Conservation (phyloP, 2,113 vertebrate genomes). For the Hippolais icterina region DNA sequence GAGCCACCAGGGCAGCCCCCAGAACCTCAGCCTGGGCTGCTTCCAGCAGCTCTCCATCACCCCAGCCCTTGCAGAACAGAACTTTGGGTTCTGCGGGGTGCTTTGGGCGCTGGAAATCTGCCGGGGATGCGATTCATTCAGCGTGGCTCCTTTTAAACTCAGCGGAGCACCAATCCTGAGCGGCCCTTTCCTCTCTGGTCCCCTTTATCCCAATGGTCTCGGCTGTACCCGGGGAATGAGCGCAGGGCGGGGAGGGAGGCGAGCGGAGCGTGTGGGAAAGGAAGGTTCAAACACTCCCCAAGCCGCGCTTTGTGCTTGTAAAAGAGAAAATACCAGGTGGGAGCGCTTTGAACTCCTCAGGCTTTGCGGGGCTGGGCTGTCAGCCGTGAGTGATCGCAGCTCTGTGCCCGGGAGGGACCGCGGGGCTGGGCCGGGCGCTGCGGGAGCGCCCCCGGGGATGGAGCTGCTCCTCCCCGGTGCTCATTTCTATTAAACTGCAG, state of each 20-base stretch:
- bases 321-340: conserved; percentile 13
- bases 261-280: background rate
- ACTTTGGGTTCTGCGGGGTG: background rate
- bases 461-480: too few species aligned
- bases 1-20: background rate
- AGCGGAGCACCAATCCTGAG: background rate
- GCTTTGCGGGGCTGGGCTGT: background rate
- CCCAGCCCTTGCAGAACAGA: background rate
- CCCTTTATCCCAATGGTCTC: background rate
- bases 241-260: background rate
- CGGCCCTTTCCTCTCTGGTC: background rate
- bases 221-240: background rate
- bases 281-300: background rate
- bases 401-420: background rate
- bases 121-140: background rate
- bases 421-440: too few species aligned
- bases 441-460: too few species aligned
- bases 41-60: fast-evolving
- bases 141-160: background rate
- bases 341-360: conserved; percentile 18
- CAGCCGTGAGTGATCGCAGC: background rate
- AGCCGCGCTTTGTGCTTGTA: background rate
- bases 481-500: too few species aligned
- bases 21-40: background rate
- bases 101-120: background rate